A percentile compares a stretch with the other conserved stretches of the same genome.
Conservation (phyloP, 2,888 invertebrate species). For the Trachelus tabidus region DNA sequence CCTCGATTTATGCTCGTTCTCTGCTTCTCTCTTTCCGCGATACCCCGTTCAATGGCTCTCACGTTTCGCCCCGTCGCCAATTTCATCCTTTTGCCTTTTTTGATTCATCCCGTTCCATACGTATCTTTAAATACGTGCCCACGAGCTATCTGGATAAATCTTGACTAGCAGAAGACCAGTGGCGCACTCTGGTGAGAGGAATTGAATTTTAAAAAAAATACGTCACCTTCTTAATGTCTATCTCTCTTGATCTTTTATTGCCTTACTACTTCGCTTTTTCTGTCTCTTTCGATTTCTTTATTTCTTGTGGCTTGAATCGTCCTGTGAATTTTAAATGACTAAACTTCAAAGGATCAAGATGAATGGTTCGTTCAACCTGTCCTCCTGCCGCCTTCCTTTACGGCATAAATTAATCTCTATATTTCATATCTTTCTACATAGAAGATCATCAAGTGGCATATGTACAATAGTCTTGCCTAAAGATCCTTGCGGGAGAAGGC, state of each 20-base stretch:
- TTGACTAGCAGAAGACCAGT: neutral
- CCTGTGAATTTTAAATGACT: neutral
- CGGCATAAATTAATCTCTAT: neutral
- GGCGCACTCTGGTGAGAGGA: neutral
- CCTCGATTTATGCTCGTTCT: neutral
- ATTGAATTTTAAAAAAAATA: neutral
- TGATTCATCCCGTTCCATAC: neutral
- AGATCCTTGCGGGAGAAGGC: neutral
- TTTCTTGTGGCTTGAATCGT: neutral
- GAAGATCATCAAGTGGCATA: neutral
- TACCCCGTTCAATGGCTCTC: neutral
- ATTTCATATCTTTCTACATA: neutral
- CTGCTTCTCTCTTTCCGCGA: neutral
- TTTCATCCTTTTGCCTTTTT: neutral
- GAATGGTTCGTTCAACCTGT: neutral
- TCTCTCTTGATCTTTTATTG: neutral
- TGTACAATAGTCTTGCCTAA: neutral
- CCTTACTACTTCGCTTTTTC: neutral
- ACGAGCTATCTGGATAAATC: neutral
- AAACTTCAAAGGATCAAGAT: neutral
- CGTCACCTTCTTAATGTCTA: neutral
- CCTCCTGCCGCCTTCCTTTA: neutral
- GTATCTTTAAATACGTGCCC: constrained; percentile 1
- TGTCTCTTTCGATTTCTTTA: neutral
- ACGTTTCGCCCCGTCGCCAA: neutral